Conservation (phyloP, 2,888 invertebrate species). For the Lepidocyrtinus sp. region DNA sequence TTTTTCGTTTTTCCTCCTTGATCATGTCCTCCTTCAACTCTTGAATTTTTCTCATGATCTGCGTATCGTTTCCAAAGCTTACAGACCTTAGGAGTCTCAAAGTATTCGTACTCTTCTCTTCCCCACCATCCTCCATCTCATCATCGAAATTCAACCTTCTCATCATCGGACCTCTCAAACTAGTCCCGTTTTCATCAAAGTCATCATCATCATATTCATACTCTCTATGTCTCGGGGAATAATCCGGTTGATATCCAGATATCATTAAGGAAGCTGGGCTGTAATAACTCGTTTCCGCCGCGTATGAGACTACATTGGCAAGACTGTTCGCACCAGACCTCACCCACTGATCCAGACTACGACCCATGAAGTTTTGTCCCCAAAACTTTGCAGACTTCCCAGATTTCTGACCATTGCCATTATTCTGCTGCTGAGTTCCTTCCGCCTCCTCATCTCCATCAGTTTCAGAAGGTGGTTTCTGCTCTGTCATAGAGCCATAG, state of each 20-base stretch:
- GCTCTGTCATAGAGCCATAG: slow-evolving; percentile 74
- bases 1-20: slow-evolving; percentile 47
- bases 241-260: slow-evolving; percentile 65
- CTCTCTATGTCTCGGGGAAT: slow-evolving; percentile 49
- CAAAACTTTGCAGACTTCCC: slow-evolving; percentile 66
- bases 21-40: slow-evolving; percentile 66
- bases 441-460: slow-evolving; percentile 59
- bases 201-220: slow-evolving; percentile 61
- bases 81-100: slow-evolving; percentile 75
- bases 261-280: slow-evolving; percentile 68
- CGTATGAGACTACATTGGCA: slow-evolving; percentile 63
- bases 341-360: slow-evolving; percentile 70
- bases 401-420: slow-evolving; percentile 21
- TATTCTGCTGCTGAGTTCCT: slow-evolving; percentile 27
- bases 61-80: slow-evolving; percentile 86
- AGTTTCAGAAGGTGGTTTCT: slow-evolving; percentile 69
- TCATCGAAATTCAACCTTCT: slow-evolving; percentile 58
- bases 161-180: slow-evolving; percentile 46
- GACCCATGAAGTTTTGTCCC: slow-evolving; percentile 70
- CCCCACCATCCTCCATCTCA: slow-evolving; percentile 47
- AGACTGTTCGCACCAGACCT: slow-evolving; percentile 67
- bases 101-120: slow-evolving; percentile 58
- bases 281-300: slow-evolving; percentile 67
- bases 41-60: slow-evolving; percentile 74
- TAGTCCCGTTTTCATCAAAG: slow-evolving; percentile 60